A percentile compares a stretch with the other conserved stretches of the same genome.
phyloP scores from a whole-genome alignment of 2,888 invertebrate genomes.

The Amblyjoppa proteus region DNA sequence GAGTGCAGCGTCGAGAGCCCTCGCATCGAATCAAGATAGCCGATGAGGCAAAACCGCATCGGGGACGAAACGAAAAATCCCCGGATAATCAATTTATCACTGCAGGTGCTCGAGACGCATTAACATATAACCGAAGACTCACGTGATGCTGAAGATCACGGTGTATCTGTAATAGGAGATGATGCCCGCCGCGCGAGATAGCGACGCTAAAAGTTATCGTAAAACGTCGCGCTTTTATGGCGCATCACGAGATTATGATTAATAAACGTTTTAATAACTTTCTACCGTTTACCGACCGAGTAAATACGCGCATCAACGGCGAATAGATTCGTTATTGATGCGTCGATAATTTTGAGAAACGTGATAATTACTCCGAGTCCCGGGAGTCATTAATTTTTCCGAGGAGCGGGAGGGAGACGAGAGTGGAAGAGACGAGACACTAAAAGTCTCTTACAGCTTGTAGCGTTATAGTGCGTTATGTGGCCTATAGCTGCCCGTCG shows the following conservation, averaged over 20 bases:
- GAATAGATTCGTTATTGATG: slow-evolving; percentile 57
- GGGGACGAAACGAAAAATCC: slow-evolving; percentile 67
- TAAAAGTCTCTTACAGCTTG: slow-evolving; percentile 9
- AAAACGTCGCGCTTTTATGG: slow-evolving; percentile 31
- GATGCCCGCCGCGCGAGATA: slow-evolving; percentile 12
- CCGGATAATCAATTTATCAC: slow-evolving; percentile 83
- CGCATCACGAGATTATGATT: slow-evolving; percentile 42
- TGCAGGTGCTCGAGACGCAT: slow-evolving; percentile 81
- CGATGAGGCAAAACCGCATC: slow-evolving; percentile 14
- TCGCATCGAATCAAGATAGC: slow-evolving; percentile 16
- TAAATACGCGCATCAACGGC: slow-evolving; percentile 18
- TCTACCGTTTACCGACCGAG: slow-evolving; percentile 35
- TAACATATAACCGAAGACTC: slow-evolving; percentile 76
- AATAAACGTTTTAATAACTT: slow-evolving; percentile 57
- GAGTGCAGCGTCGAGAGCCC: not conserved
- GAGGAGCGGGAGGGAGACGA: slow-evolving; percentile 21
- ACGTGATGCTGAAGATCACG: slow-evolving; percentile 4
- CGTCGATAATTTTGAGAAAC: slow-evolving; percentile 60
- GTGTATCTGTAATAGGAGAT: slow-evolving; percentile 18
- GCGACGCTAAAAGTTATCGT: not conserved
- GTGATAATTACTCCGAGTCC: slow-evolving; percentile 64
- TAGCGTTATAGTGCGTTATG: slow-evolving; percentile 5
- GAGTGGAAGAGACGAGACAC: slow-evolving; percentile 42
- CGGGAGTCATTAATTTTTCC: slow-evolving; percentile 69
- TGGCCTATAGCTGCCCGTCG: slow-evolving; percentile 40